Evolutionary conservation across 2,113 vertebrate genomes (phyloP), one percentile per base, ranked within the genome.

Genomic region (Cheilinus undulatus): DNA sequence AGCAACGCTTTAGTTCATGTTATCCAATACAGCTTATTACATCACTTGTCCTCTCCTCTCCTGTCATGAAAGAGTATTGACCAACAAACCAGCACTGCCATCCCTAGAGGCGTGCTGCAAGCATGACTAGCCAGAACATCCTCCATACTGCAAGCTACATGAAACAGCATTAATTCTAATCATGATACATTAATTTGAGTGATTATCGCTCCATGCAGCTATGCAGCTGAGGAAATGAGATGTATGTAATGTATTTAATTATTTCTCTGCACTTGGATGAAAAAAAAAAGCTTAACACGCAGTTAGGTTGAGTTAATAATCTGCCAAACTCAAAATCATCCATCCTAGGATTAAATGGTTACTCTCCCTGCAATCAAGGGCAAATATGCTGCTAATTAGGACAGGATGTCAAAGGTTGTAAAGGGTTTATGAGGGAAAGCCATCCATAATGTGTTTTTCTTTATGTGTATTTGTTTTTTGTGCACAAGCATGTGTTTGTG

Each of bases 151-250:
- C 14, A 19, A 75, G 70, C 81, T 36, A 19, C 58, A 68, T 59
- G 51, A 86, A 79, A 57, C 42, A 50, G 62, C 32, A 75, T 60
- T 73, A 80, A 78, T 59, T 68, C 58, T 53, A 73, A 87, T 85
- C 75, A 81, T 70, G 22, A 61, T 72, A 86, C 68, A 85, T 68
- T 71, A 68, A 83, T 76, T 52, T 69, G 70, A 83, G 65, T 63
- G 69, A 83, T 88, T 87, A 87, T 88, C 85, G 85, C 46, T 12
- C 49, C 15, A 68, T 62, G 43, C 83, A 90, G 76, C 72, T 85
- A 73, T 67, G 53, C 60, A 53, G 69, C 69, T 1, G 34, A 71
- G 76, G 66, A 86, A 87, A 86, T 82, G 53, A 88, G 73, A 87
- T 80, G 45, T 64, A 52, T 24, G 5, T 42, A 67, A 70, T 76